Conservation (phyloP, 1,140 invertebrate species). For the Ceratina calcarata region DNA sequence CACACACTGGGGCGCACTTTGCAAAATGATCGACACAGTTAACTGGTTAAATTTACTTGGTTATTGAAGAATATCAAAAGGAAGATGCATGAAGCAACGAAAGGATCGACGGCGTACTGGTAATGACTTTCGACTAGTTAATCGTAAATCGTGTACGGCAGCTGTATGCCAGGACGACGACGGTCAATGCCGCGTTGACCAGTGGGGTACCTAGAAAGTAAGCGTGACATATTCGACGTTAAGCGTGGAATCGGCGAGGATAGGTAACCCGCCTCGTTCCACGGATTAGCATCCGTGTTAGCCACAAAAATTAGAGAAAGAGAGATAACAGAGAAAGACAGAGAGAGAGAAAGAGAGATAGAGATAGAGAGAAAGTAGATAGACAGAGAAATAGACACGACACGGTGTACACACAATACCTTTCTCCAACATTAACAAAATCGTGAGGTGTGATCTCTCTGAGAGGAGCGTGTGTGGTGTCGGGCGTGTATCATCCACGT, state of each 20-base stretch:
- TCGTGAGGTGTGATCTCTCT: conserved; percentile 36
- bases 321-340: conserved; percentile 39
- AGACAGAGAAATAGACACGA: conserved; percentile 42
- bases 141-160: conserved; percentile 43
- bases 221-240: conserved; percentile 56
- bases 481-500: conserved; percentile 43
- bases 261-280: conserved; percentile 40
- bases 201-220: conserved; percentile 50
- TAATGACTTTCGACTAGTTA: conserved; percentile 60
- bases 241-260: conserved; percentile 51
- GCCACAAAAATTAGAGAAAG: conserved; percentile 58
- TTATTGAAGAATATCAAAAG: neutral
- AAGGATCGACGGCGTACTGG: conserved; percentile 2
- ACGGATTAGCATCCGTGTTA: conserved; percentile 65
- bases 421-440: conserved; percentile 32
- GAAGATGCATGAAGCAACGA: conserved; percentile 1
- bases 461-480: conserved; percentile 40
- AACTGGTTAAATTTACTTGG: no score
- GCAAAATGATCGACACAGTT: no score
- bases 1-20: no score
- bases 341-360: conserved; percentile 26
- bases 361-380: conserved; percentile 14
- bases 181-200: conserved; percentile 26
- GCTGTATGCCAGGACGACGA: conserved; percentile 28
- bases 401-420: conserved; percentile 45